Evolutionary conservation across 2,797 vertebrate species (phyloP).

Genomic region (Platyrinchus mystaceus): DNA sequence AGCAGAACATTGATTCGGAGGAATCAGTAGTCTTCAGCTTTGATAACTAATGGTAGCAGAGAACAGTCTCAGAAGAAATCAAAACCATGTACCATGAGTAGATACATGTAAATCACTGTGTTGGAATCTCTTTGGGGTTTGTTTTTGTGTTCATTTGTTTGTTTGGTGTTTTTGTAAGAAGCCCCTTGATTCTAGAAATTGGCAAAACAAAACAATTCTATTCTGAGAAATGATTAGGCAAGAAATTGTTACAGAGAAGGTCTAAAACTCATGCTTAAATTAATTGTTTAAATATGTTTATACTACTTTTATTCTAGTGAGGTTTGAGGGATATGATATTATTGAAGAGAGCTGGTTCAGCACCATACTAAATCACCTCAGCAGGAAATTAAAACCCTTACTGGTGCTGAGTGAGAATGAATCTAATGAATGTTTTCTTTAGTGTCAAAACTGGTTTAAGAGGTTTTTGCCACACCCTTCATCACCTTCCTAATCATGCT

Average conservation of each 20-base stretch:
- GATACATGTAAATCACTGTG: not conserved
- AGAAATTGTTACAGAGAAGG: not conserved
- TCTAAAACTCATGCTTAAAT: not conserved
- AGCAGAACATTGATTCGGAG: not conserved
- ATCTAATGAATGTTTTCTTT: not conserved
- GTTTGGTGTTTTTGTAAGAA: not conserved
- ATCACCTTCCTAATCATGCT: not conserved
- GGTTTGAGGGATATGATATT: not conserved
- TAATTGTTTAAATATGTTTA: not conserved
- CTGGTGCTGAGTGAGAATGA: not conserved
- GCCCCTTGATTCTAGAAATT: not conserved
- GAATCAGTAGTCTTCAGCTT: not conserved
- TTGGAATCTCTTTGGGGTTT: not conserved
- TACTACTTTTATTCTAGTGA: not conserved
- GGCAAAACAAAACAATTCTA: not conserved
- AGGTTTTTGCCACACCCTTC: conserved; percentile 7
- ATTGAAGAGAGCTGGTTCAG: not conserved
- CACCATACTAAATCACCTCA: not conserved
- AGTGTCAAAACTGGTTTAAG: conserved; percentile 6
- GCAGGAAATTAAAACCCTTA: not conserved
- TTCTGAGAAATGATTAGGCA: not conserved
- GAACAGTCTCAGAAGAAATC: not conserved
- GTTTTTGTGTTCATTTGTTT: not conserved
- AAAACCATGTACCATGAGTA: not conserved
- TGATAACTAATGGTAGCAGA: not conserved